A percentile compares a stretch with the other conserved stretches of the same genome.
phyloP scores from a whole-genome alignment of 2,797 vertebrate species.

The Heliangelus exortis region DNA sequence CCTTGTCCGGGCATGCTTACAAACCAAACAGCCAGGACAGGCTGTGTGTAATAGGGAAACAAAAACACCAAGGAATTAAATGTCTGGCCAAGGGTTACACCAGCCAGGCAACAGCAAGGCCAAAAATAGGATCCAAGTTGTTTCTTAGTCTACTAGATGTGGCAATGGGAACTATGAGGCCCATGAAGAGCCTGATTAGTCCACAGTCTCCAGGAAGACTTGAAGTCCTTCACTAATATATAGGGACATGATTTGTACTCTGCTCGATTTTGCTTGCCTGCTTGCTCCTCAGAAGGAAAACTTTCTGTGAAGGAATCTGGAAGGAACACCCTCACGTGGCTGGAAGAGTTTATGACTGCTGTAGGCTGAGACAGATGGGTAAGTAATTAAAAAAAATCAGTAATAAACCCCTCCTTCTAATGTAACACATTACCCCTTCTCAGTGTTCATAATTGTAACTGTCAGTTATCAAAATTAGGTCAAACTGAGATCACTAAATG shows the following conservation, averaged over 20 bases:
- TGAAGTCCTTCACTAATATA: not conserved
- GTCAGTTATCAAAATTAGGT: not conserved
- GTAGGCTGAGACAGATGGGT: not conserved
- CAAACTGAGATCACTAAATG: not conserved
- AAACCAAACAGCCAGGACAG: constrained; percentile 33
- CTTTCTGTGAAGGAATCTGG: not conserved
- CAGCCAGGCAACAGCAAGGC: constrained; percentile 19
- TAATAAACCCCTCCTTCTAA: not conserved
- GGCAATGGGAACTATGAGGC: not conserved
- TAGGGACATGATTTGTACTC: not conserved
- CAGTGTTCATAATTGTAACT: not conserved
- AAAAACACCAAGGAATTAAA: constrained; percentile 34
- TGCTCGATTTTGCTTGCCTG: not conserved
- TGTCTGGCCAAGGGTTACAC: constrained; percentile 20
- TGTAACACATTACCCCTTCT: not conserved
- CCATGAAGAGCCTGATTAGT: constrained; percentile 10
- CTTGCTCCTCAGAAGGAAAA: not conserved
- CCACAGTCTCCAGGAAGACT: constrained; percentile 9
- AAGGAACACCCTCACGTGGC: not conserved
- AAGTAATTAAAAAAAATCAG: not conserved
- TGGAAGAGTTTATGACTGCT: not conserved
- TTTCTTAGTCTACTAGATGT: constrained; percentile 19
- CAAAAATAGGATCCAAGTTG: constrained; percentile 45
- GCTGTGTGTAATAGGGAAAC: constrained; percentile 14
- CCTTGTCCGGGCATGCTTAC: constrained; percentile 29